phyloP scores from a whole-genome alignment of 2,797 vertebrate genomes.

The Sebastes kiyomatsui region DNA sequence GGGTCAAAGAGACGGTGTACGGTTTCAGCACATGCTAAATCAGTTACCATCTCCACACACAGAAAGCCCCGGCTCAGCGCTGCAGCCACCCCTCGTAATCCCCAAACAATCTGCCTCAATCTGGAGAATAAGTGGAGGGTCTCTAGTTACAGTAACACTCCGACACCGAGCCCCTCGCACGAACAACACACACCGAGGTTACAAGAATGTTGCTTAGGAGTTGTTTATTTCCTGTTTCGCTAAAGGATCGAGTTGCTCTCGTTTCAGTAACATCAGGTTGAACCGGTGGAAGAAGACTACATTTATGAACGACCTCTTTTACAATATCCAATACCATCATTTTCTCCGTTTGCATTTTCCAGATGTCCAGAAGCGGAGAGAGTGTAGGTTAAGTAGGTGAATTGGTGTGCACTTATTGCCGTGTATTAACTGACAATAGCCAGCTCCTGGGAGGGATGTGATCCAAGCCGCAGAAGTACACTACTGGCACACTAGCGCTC shows the following conservation, averaged over 20 bases:
- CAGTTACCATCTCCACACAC: constrained; percentile 80
- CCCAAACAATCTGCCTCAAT: constrained; percentile 81
- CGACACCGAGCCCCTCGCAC: constrained; percentile 27
- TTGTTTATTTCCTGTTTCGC: constrained; percentile 61
- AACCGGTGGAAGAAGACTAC: background rate
- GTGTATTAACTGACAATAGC: constrained; percentile 64
- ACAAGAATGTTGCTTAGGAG: constrained; percentile 37
- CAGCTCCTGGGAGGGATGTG: constrained; percentile 63
- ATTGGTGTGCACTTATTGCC: constrained; percentile 32
- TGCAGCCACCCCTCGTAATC: constrained; percentile 77
- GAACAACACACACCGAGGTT: constrained; percentile 29
- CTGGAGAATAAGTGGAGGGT: constrained; percentile 78
- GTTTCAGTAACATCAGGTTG: constrained; percentile 21
- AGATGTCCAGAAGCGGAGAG: constrained; percentile 32
- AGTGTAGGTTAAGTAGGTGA: constrained; percentile 67
- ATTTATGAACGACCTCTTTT: constrained; percentile 20
- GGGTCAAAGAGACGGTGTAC: constrained; percentile 84
- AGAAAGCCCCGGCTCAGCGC: constrained; percentile 73
- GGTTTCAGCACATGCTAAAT: constrained; percentile 87
- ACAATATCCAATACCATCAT: constrained; percentile 25
- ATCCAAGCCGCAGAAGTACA: constrained; percentile 65
- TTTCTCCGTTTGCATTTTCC: constrained; percentile 35
- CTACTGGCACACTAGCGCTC: constrained; percentile 51
- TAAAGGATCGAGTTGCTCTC: constrained; percentile 15
- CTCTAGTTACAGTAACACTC: constrained; percentile 78